These are phyloP conservation scores for Amblyteles armatorius DNA, from an alignment of 2,888 invertebrate genomes.

Conservation along the genomic window DNA sequence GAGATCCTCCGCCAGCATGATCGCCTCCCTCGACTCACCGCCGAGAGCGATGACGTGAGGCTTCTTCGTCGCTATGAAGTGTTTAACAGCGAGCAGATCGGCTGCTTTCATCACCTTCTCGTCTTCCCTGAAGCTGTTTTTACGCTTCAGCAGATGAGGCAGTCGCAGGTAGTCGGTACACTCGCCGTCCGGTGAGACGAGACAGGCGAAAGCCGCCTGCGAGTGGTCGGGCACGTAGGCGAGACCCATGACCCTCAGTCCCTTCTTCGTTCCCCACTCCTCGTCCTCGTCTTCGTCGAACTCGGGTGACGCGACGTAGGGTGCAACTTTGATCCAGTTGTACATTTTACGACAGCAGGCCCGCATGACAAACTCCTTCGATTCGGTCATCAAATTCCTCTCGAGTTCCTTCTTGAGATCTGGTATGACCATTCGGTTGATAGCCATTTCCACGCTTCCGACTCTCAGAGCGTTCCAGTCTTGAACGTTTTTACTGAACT, in stretches of 20 bases:
- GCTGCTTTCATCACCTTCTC: conserved; percentile 89
- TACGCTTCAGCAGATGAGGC: conserved; percentile 93
- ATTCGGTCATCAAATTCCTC: conserved; percentile 92
- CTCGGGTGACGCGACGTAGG: conserved; percentile 88
- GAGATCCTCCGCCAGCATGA: conserved; percentile 92
- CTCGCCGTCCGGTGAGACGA: conserved; percentile 95
- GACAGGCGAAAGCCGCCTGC: conserved; percentile 94
- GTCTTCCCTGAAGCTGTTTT: conserved; percentile 89
- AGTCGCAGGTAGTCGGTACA: conserved; percentile 96
- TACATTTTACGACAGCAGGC: conserved; percentile 94
- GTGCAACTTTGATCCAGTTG: conserved; percentile 96
- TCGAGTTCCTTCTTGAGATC: conserved; percentile 95
- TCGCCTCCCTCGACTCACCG: conserved; percentile 95
- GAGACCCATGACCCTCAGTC: conserved; percentile 94
- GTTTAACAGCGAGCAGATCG: conserved; percentile 89
- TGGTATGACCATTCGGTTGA: conserved; percentile 95
- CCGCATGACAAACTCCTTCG: conserved; percentile 93
- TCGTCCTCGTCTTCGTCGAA: conserved; percentile 95
- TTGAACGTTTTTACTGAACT: conserved; percentile 96
- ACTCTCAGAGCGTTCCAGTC: conserved; percentile 97
- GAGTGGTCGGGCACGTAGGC: conserved; percentile 94
- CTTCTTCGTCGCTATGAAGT: conserved; percentile 95
- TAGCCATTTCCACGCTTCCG: conserved; percentile 94
- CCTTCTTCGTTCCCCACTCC: conserved; percentile 95
- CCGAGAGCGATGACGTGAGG: conserved; percentile 97